A percentile compares a stretch with the other conserved stretches of the same genome.
Conservation (phyloP, 2,113 vertebrate genomes). For the Cyphomyrus plagiostoma region DNA sequence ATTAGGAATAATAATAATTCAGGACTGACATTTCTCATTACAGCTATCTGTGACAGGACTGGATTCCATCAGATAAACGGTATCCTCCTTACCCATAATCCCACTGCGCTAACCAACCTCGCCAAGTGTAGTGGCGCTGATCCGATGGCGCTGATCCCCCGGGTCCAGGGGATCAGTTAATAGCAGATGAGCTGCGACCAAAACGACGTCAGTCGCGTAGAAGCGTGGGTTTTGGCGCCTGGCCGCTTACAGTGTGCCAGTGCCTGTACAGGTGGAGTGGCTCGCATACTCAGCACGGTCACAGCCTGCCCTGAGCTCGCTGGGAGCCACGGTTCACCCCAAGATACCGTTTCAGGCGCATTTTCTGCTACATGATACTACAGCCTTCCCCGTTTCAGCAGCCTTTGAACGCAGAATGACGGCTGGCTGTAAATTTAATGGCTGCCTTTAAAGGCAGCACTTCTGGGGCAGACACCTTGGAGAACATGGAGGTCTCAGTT, state of each 20-base stretch:
- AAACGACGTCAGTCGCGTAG: background rate
- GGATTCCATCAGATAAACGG: slow-evolving; percentile 21
- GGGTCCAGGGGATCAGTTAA: background rate
- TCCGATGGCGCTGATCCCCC: background rate
- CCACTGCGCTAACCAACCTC: background rate
- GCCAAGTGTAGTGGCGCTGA: background rate
- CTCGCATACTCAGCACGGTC: background rate
- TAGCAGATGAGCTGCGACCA: background rate
- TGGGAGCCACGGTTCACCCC: background rate
- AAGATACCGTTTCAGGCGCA: background rate
- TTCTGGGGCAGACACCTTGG: slow-evolving; percentile 23
- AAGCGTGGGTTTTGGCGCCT: background rate
- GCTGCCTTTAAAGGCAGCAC: background rate
- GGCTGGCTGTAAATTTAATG: background rate
- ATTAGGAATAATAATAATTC: slow-evolving; percentile 15
- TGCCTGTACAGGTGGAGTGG: background rate
- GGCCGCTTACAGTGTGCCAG: background rate
- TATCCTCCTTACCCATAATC: slow-evolving; percentile 19
- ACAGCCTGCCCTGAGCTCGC: background rate
- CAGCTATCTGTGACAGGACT: background rate
- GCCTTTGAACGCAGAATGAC: background rate
- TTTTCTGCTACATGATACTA: background rate
- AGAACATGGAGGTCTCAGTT: slow-evolving; percentile 26
- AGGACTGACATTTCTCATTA: slow-evolving; percentile 23
- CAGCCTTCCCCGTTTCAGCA: background rate